Percentiles rank a stretch among this genome's conserved stretches.
phyloP scores from a whole-genome alignment of 2,113 vertebrate genomes.

The human region DNA sequence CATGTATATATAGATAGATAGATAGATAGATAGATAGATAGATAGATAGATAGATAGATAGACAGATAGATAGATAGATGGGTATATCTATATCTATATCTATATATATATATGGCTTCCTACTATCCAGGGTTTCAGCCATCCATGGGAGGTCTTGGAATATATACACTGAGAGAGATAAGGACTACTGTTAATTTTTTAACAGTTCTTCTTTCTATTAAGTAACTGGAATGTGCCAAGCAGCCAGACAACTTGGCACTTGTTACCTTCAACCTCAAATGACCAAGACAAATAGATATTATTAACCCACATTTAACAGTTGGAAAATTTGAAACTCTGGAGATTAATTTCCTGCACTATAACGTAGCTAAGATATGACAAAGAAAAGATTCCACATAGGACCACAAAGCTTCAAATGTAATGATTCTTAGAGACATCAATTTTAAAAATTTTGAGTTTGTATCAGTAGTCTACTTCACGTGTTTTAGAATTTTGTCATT shows the following conservation, averaged over 20 bases:
- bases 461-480: neutral
- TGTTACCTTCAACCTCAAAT: neutral
- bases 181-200: neutral
- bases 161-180: neutral
- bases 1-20: neutral
- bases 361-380: neutral
- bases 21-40: too few relatives aligned
- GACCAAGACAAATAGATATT: neutral
- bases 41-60: neutral
- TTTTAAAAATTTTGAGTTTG: neutral
- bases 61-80: too few relatives aligned
- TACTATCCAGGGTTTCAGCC: neutral
- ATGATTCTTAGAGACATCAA: neutral
- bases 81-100: too few relatives aligned
- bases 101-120: neutral
- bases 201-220: neutral
- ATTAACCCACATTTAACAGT: neutral
- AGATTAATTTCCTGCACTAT: neutral
- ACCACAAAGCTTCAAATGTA: neutral
- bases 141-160: neutral
- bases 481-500: neutral
- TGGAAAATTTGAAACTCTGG: neutral
- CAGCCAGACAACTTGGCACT: neutral
- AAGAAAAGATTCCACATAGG: neutral
- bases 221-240: neutral